Evolutionary conservation across 2,888 invertebrate genomes (phyloP).

Genomic region (Orgyia antiqua): DNA sequence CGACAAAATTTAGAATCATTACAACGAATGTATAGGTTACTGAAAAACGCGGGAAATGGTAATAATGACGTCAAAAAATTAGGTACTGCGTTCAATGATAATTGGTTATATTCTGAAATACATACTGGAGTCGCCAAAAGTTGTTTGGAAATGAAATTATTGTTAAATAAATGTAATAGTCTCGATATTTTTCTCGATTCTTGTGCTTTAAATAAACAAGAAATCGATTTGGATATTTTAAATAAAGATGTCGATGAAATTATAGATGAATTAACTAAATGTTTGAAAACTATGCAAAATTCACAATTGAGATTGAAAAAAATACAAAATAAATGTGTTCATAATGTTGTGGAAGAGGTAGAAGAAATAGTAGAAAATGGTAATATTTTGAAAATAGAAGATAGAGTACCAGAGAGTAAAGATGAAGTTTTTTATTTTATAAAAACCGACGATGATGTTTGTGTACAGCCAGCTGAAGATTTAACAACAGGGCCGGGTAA

Average conservation of each 20-base stretch:
- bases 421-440: constrained; percentile 72
- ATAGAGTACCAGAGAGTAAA: constrained; percentile 49
- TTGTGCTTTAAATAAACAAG: constrained; percentile 55
- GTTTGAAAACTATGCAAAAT: constrained; percentile 48
- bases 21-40: constrained; percentile 59
- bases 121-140: constrained; percentile 57
- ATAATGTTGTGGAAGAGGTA: constrained; percentile 17
- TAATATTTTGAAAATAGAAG: constrained; percentile 50
- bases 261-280: constrained; percentile 54
- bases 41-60: constrained; percentile 54
- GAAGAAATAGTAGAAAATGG: constrained; percentile 33
- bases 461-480: constrained; percentile 39
- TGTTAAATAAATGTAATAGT: constrained; percentile 52
- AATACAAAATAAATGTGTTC: constrained; percentile 43
- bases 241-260: constrained; percentile 60
- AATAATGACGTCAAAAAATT: constrained; percentile 42
- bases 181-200: constrained; percentile 65
- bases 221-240: constrained; percentile 49
- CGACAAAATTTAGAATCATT: constrained; percentile 46
- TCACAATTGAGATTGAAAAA: constrained; percentile 61
- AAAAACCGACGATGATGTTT: constrained; percentile 57
- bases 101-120: constrained; percentile 65
- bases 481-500: constrained; percentile 55
- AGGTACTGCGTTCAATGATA: constrained; percentile 43
- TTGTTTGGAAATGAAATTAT: constrained; percentile 56